phyloP scores from a whole-genome alignment of 2,113 vertebrate genomes.

The Albula glossodonta region DNA sequence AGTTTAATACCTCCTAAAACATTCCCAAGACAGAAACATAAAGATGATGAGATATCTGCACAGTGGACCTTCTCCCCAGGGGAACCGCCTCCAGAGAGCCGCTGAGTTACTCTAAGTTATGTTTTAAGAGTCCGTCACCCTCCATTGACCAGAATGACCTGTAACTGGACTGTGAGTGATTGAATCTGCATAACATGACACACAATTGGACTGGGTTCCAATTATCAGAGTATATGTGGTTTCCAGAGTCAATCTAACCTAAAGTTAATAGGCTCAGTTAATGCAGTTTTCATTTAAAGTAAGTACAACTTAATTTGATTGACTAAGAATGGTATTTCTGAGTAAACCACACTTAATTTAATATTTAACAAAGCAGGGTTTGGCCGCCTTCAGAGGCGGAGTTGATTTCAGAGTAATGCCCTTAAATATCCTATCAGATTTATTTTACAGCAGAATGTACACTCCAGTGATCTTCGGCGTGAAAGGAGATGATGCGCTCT shows the following conservation, averaged over 20 bases:
- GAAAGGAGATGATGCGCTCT: background rate
- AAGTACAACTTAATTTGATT: slow-evolving; percentile 2
- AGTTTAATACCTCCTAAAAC: too few relatives aligned
- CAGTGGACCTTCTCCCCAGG: too few relatives aligned
- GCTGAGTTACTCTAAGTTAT: background rate
- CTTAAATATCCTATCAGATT: background rate
- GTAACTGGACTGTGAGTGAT: background rate
- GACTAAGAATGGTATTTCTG: background rate
- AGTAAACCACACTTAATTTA: background rate
- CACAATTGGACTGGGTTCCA: background rate
- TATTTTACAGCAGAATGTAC: background rate
- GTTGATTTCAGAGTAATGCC: background rate
- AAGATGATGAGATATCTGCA: too few relatives aligned
- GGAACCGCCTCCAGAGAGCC: too few relatives aligned
- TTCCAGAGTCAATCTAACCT: background rate
- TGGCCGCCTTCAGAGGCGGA: background rate
- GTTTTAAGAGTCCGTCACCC: background rate
- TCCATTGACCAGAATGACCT: background rate
- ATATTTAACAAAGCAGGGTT: background rate
- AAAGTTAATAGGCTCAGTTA: background rate
- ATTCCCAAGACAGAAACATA: too few relatives aligned
- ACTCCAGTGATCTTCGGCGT: background rate
- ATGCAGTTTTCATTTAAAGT: slow-evolving; percentile 6
- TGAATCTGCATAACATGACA: background rate
- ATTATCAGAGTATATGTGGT: background rate